These are phyloP conservation scores for Apoda limacodes DNA, from an alignment of 2,888 invertebrate genomes.

Conservation along the genomic window DNA sequence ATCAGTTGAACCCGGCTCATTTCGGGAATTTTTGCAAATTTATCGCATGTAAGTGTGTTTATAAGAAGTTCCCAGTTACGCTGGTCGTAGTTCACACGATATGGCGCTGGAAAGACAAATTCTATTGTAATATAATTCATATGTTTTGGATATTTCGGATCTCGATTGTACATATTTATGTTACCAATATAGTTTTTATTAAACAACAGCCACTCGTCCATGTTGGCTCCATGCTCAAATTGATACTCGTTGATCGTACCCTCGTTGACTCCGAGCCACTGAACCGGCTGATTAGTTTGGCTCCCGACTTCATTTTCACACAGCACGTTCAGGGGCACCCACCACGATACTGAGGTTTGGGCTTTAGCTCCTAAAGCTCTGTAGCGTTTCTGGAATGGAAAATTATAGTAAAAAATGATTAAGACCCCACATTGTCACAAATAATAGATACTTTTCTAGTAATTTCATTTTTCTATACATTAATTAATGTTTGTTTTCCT, in stretches of 20 bases:
- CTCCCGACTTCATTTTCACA: slow-evolving; percentile 30
- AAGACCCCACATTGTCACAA: no score
- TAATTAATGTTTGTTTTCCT: no score
- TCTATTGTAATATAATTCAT: no score
- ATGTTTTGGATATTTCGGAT: no score
- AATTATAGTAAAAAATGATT: no score
- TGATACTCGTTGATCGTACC: slow-evolving; percentile 28
- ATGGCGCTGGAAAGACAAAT: slow-evolving; percentile 57
- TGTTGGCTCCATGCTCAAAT: slow-evolving; percentile 46
- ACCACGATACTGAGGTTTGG: slow-evolving; percentile 35
- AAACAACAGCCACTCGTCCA: slow-evolving; percentile 76
- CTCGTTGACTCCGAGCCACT: slow-evolving; percentile 55
- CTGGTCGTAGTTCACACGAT: slow-evolving; percentile 82
- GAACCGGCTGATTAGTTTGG: slow-evolving; percentile 65
- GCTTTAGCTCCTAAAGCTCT: slow-evolving; percentile 31
- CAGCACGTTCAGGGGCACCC: slow-evolving; percentile 50
- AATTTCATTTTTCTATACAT: no score
- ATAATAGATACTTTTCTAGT: no score
- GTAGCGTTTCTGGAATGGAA: slow-evolving; percentile 54
- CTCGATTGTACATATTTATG: no score
- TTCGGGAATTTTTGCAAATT: slow-evolving; percentile 66
- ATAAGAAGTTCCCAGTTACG: slow-evolving; percentile 78
- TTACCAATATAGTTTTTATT: slow-evolving; percentile 81
- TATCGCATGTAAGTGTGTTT: slow-evolving; percentile 60
- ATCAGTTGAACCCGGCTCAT: slow-evolving; percentile 86